phyloP scores from a whole-genome alignment of 2,888 invertebrate species.

The Eupithecia vulgata region DNA sequence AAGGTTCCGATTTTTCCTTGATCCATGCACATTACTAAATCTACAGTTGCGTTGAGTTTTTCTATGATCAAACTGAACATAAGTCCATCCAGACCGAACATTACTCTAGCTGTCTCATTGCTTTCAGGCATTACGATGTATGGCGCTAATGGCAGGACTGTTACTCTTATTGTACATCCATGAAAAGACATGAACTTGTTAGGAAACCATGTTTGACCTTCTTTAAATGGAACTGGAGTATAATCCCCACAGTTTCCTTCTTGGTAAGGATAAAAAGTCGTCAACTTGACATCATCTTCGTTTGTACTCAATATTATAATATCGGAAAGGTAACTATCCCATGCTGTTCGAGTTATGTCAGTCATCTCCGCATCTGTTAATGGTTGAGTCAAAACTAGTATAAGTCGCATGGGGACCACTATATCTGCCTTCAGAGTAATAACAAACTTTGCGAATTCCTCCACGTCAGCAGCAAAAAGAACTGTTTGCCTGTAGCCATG shows the following conservation, averaged over 20 bases:
- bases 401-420: conserved; percentile 51
- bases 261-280: conserved; percentile 62
- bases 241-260: conserved; percentile 55
- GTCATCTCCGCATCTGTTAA: conserved; percentile 40
- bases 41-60: conserved; percentile 56
- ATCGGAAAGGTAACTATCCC: conserved; percentile 60
- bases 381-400: conserved; percentile 52
- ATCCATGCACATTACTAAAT: conserved; percentile 39
- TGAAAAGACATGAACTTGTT: conserved; percentile 62
- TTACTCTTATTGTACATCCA: conserved; percentile 57
- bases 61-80: conserved; percentile 49
- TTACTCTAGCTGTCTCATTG: conserved; percentile 47
- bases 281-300: conserved; percentile 43
- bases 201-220: conserved; percentile 50
- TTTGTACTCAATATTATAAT: conserved; percentile 54
- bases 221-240: conserved; percentile 50
- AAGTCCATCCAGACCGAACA: conserved; percentile 57
- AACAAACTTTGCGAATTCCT: conserved; percentile 55
- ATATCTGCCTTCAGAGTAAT: conserved; percentile 48
- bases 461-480: conserved; percentile 50
- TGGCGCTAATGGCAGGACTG: conserved; percentile 50
- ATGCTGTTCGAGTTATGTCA: conserved; percentile 53
- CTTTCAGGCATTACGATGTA: conserved; percentile 45
- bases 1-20: conserved; percentile 45
- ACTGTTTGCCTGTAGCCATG: conserved; percentile 56